These are phyloP conservation scores for Rhabditoides inermis DNA, from an alignment of 2,888 invertebrate genomes.

Conservation along the genomic window DNA sequence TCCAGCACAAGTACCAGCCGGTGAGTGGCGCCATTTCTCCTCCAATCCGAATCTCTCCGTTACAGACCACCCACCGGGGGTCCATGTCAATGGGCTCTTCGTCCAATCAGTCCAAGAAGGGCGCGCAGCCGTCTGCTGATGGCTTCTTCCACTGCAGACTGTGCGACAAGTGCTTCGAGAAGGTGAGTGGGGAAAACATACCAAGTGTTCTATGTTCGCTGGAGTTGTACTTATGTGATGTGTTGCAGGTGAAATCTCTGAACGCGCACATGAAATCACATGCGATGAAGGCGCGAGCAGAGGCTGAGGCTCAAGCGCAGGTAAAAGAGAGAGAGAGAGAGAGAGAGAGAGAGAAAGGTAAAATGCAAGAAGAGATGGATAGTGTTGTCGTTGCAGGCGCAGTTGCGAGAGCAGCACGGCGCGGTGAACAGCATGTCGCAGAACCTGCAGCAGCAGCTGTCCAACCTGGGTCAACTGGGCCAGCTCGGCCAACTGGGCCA, in stretches of 20 bases:
- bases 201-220: too few relatives aligned
- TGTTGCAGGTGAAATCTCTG: conserved; percentile 68
- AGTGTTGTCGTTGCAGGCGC: conserved; percentile 15
- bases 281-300: conserved; percentile 56
- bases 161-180: conserved; percentile 50
- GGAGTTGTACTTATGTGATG: not conserved
- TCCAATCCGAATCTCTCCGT: too few relatives aligned
- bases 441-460: conserved; percentile 15
- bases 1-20: conserved; percentile 28
- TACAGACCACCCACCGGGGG: too few relatives aligned
- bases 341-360: conserved; percentile 51
- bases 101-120: conserved; percentile 47
- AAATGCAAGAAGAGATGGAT: conserved; percentile 34
- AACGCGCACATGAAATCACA: conserved; percentile 99
- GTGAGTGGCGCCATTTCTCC: conserved; percentile 2
- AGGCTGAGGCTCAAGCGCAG: conserved; percentile 45
- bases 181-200: conserved; percentile 18
- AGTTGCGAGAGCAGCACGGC: too few relatives aligned
- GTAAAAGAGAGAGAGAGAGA: conserved; percentile 15
- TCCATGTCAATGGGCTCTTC: too few relatives aligned
- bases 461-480: not conserved
- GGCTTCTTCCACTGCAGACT: conserved; percentile 51
- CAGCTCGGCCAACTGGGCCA: too few relatives aligned
- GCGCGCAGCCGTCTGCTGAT: conserved; percentile 50
- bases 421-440: too few relatives aligned